Percentiles rank a stretch among this genome's conserved stretches.
Conservation (phyloP, 2,113 vertebrate genomes). For the Callionymus lyra region DNA sequence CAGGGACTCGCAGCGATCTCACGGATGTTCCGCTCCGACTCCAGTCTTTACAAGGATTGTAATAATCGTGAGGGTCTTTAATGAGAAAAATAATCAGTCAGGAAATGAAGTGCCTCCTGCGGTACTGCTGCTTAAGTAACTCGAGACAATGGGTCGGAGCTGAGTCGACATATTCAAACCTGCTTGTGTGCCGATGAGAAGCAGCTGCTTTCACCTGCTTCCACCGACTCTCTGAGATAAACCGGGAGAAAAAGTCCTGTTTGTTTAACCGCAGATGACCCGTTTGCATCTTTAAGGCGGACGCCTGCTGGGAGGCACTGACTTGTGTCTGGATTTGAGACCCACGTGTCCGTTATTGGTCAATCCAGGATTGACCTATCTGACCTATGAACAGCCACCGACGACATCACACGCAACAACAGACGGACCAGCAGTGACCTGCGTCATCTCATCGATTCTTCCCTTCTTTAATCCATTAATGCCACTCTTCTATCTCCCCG, state of each 20-base stretch:
- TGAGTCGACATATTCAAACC: neutral
- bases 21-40: neutral
- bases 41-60: neutral
- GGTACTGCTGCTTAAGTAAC: neutral
- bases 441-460: slow-evolving; percentile 9
- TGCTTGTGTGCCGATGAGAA: no score
- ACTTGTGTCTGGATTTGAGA: slow-evolving; percentile 17
- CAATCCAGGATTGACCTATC: slow-evolving; percentile 20
- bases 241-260: no score
- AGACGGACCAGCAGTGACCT: neutral
- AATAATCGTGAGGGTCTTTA: neutral
- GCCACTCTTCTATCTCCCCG: slow-evolving; percentile 2
- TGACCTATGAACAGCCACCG: no score
- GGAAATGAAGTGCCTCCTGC: no score
- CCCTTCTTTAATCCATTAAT: slow-evolving; percentile 7
- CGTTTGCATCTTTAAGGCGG: slow-evolving; percentile 17
- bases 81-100: neutral
- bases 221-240: slow-evolving; percentile 10
- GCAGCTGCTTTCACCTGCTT: neutral
- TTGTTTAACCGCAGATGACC: slow-evolving; percentile 6
- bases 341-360: slow-evolving; percentile 24
- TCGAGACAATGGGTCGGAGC: neutral
- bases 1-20: no score
- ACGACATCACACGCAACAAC: neutral
- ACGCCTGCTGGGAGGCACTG: slow-evolving; percentile 6